Base-by-base conservation (phyloP, 2,888 invertebrate species). In the Eurytoma californica region DNA sequence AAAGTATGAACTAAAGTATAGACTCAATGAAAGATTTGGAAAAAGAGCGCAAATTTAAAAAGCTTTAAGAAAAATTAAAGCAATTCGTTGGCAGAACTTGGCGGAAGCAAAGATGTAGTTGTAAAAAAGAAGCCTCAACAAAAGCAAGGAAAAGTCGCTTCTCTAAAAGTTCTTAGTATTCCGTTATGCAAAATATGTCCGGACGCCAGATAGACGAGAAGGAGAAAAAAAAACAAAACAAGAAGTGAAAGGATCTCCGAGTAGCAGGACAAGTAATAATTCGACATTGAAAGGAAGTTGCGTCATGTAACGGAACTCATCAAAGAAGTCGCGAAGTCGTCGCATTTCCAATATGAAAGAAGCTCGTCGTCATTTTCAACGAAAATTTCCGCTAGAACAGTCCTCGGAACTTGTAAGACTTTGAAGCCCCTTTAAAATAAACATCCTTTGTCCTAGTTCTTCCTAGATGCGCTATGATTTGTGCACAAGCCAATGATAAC, bases 211-310 rank as follows among this genome's bases (percentile, higher is more conserved):
- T 9, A 63, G 63, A 39, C 30, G 47, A 24, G 28, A n/a, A 3
- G n/a, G 1, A 58, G 3, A n/a, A n/a, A 24, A 72, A 61, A 39
- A 60, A 24, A 24, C 47, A n/a, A 53, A 53, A 14, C 53, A 39
- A 39, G 7, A 39, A 39, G 39, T 39, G 9, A 39, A 39, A 39
- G 39, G 39, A 39, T 39, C 39, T 53, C n/a, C 53, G 63, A 39
- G 39, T 13, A 7, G 28, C 51, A 20, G 4, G 55, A 72, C 63
- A 63, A 72, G 53, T 14, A 72, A 63, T 65, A 72, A 72, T 72
- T 72, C 63, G 63, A 72, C 63, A 72, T 72, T 63, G 55, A 28
- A 24, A 30, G 20, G 49, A 68, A 57, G 53, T 67, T 67, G 67
- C 57, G 28, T 57, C 30, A 12, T 12, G 0, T 39, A 39, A 39